Conservation (phyloP, 1,140 invertebrate genomes). For the Pentalonia nigronervosa region DNA sequence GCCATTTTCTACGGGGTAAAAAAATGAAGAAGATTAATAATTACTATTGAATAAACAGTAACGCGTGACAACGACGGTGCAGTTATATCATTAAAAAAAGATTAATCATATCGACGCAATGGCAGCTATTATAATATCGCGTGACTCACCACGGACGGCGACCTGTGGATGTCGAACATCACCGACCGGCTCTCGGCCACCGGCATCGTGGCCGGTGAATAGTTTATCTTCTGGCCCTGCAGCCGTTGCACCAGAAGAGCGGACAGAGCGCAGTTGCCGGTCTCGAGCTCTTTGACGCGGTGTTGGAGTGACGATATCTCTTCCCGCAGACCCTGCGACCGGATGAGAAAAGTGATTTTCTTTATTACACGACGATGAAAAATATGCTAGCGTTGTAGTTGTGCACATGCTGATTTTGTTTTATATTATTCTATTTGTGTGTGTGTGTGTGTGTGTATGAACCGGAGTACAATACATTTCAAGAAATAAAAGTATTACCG, state of each 20-base stretch:
- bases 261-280: conserved; percentile 73
- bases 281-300: conserved; percentile 73
- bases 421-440: neutral
- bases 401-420: fast-evolving
- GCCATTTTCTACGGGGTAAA: conserved; percentile 38
- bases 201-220: neutral
- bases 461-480: neutral
- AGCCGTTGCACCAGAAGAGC: conserved; percentile 73
- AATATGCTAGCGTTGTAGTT: neutral
- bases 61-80: neutral
- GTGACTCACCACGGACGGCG: conserved; percentile 28
- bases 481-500: neutral
- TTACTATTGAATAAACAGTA: neutral
- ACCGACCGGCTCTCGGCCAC: conserved; percentile 45
- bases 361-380: neutral
- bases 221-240: conserved; percentile 63
- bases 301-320: conserved; percentile 72
- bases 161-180: conserved; percentile 39
- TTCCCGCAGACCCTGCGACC: conserved; percentile 71
- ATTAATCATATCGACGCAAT: no score
- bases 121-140: neutral
- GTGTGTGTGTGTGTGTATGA: no score
- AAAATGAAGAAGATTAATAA: neutral
- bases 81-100: no score
- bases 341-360: neutral